Conservation (phyloP, 1,140 invertebrate genomes). For the Drosophila obscura region DNA sequence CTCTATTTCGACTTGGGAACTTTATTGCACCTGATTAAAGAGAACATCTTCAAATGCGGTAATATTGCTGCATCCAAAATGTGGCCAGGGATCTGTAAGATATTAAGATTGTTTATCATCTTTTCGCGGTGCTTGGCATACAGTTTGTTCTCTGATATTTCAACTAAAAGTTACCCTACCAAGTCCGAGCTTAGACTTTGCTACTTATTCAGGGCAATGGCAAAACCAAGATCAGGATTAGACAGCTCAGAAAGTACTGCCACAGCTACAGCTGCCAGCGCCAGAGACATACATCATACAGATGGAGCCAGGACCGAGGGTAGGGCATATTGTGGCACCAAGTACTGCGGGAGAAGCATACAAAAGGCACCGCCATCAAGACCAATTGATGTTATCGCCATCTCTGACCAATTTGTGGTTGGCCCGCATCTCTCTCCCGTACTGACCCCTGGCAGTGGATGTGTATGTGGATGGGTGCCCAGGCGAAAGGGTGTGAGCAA, state of each 20-base stretch:
- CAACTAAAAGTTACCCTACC: too few species aligned
- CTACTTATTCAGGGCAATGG: too few species aligned
- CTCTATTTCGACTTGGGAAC: conserved; percentile 9
- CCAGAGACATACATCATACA: conserved; percentile 36
- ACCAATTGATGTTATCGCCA: conserved; percentile 63
- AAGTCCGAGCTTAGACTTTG: too few species aligned
- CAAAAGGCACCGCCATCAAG: conserved; percentile 50
- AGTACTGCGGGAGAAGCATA: conserved; percentile 49
- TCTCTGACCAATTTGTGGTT: conserved; percentile 58
- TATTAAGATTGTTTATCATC: too few species aligned
- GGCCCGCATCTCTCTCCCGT: conserved; percentile 50
- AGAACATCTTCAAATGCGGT: conserved; percentile 10
- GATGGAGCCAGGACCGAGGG: conserved; percentile 43
- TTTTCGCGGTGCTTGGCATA: too few species aligned
- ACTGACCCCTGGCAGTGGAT: conserved; percentile 54
- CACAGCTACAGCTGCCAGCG: conserved; percentile 1
- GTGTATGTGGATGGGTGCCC: conserved; percentile 24
- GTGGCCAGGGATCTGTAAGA: too few species aligned
- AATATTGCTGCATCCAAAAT: neutral
- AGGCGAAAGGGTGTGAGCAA: conserved; percentile 56
- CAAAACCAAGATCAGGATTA: neutral
- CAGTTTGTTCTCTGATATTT: too few species aligned
- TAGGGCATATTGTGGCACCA: conserved; percentile 51
- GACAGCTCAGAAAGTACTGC: neutral
- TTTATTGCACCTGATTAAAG: conserved; percentile 9